Conservation (phyloP, 1,140 invertebrate species). For the Zaprionus ghesquierei region DNA sequence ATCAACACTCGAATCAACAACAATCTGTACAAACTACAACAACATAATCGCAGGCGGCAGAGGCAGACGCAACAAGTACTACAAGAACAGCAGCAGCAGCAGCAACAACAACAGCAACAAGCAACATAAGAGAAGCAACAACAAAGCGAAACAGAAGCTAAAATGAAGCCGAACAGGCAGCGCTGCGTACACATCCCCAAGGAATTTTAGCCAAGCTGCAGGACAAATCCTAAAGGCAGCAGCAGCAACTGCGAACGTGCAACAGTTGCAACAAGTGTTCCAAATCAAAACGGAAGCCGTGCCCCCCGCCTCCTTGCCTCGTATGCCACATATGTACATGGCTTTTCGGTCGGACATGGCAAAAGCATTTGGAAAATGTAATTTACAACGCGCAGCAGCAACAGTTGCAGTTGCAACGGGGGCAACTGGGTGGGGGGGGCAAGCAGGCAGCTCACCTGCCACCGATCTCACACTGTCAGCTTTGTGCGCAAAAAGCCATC, state of each 20-base stretch:
- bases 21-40: slow-evolving; percentile 78
- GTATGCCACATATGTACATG: slow-evolving; percentile 77
- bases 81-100: slow-evolving; percentile 56
- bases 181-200: slow-evolving; percentile 72
- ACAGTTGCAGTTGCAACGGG: slow-evolving; percentile 16
- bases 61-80: background rate
- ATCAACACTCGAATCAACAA: slow-evolving; percentile 77
- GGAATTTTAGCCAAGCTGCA: slow-evolving; percentile 59
- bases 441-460: slow-evolving; percentile 57
- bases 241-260: slow-evolving; percentile 11
- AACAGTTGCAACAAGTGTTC: slow-evolving; percentile 62
- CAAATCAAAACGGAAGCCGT: slow-evolving; percentile 75
- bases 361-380: slow-evolving; percentile 82
- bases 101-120: slow-evolving; percentile 56
- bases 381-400: slow-evolving; percentile 74
- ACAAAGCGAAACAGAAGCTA: slow-evolving; percentile 22
- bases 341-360: slow-evolving; percentile 79
- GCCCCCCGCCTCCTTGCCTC: background rate
- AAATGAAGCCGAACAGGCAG: slow-evolving; percentile 22
- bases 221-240: slow-evolving; percentile 57
- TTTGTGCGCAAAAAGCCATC: slow-evolving; percentile 37
- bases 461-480: slow-evolving; percentile 69
- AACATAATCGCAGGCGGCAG: slow-evolving; percentile 57
- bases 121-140: slow-evolving; percentile 11
- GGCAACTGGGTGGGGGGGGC: background rate